Evolutionary conservation across 2,888 invertebrate species (phyloP).

Genomic region (Furcula furcula): DNA sequence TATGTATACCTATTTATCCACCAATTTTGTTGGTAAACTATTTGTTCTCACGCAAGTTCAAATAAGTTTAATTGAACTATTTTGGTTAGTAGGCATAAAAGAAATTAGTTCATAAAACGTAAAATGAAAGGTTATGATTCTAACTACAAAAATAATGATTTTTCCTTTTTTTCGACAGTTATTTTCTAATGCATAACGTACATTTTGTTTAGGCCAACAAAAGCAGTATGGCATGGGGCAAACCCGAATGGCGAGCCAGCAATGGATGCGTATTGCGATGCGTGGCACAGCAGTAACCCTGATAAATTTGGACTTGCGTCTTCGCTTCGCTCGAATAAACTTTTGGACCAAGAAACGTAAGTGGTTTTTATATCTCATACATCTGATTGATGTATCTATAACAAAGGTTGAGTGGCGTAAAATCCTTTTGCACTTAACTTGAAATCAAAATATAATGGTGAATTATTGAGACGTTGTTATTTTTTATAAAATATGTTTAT

Average conservation of each 20-base stretch:
- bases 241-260: conserved; percentile 91
- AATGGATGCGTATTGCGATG: conserved; percentile 94
- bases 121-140: no score
- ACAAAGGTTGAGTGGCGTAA: no score
- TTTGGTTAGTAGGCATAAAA: no score
- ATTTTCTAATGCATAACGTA: conserved; percentile 14
- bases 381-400: no score
- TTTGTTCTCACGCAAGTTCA: neutral
- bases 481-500: no score
- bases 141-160: no score
- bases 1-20: neutral
- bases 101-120: no score
- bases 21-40: neutral
- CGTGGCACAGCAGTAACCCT: conserved; percentile 92
- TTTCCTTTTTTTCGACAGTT: no score
- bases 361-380: conserved; percentile 37
- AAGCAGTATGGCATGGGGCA: conserved; percentile 98
- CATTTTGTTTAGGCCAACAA: conserved; percentile 88
- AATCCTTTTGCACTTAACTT: no score
- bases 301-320: conserved; percentile 93
- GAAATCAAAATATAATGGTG: no score
- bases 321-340: conserved; percentile 88
- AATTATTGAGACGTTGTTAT: no score
- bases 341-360: conserved; percentile 88
- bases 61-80: neutral